Conservation (phyloP, 2,797 vertebrate genomes). For the Halcyon leucocephala region DNA sequence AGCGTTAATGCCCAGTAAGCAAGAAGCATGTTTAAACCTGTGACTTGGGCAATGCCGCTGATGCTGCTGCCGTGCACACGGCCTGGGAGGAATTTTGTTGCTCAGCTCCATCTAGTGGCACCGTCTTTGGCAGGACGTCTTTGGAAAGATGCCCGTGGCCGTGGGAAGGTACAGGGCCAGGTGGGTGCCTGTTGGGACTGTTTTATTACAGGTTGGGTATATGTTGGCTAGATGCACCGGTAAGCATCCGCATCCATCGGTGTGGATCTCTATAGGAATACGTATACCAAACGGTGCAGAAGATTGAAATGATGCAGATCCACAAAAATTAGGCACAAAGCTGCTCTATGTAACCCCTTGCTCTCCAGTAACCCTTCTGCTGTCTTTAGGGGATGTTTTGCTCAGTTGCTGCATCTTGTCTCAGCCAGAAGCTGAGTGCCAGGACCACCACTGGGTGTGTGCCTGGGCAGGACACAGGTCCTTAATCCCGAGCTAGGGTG, state of each 20-base stretch:
- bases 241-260: not conserved
- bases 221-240: accelerated
- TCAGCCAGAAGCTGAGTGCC: not conserved
- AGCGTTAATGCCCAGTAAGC: conserved; percentile 52
- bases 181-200: accelerated
- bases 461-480: not conserved
- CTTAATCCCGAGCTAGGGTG: not conserved
- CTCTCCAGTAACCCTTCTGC: not conserved
- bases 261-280: too few relatives aligned
- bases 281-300: not conserved
- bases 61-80: not conserved
- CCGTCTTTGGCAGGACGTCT: not conserved
- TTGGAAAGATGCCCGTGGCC: not conserved
- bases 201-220: not conserved
- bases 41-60: not conserved
- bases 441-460: not conserved
- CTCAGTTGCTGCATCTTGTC: not conserved
- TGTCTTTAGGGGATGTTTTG: not conserved
- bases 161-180: not conserved
- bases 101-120: conserved; percentile 61
- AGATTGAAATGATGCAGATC: not conserved
- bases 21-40: conserved; percentile 45
- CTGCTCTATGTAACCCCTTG: not conserved
- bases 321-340: not conserved
- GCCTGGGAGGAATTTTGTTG: conserved; percentile 14